phyloP scores from a whole-genome alignment of 2,888 invertebrate species.

The Sarcophaga subvicina region DNA sequence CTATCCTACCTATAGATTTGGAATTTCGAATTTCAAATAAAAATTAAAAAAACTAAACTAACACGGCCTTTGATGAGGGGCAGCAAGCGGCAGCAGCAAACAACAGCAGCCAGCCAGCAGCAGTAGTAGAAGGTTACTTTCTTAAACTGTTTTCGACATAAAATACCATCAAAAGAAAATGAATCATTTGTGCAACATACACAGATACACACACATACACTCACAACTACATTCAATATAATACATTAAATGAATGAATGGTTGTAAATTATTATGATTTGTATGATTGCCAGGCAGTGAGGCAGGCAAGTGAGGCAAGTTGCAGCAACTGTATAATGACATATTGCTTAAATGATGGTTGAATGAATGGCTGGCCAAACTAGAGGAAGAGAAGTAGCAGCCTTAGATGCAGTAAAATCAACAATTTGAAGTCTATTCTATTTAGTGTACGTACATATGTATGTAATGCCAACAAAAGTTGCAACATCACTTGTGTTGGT shows the following conservation, averaged over 20 bases:
- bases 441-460: background rate
- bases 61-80: slow-evolving; percentile 3
- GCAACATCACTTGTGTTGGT: background rate
- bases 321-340: slow-evolving; percentile 78
- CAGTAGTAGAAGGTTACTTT: background rate
- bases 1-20: background rate
- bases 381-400: slow-evolving; percentile 61
- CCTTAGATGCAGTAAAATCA: background rate
- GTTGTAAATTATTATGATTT: slow-evolving; percentile 80
- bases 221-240: background rate
- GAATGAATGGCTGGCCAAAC: slow-evolving; percentile 71
- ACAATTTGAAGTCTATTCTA: background rate
- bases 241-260: slow-evolving; percentile 72
- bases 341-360: slow-evolving; percentile 76
- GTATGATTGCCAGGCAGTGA: slow-evolving; percentile 72
- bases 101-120: background rate
- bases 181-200: slow-evolving; percentile 26
- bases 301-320: slow-evolving; percentile 56
- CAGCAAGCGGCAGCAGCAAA: background rate
- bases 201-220: background rate
- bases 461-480: slow-evolving; percentile 7
- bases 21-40: slow-evolving; percentile 34
- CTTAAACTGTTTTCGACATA: background rate
- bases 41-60: slow-evolving; percentile 46
- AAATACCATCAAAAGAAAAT: background rate